Evolutionary conservation across 2,888 invertebrate genomes (phyloP), one percentile per base, ranked within the genome.

Genomic region (Carterocephalus palaemon): DNA sequence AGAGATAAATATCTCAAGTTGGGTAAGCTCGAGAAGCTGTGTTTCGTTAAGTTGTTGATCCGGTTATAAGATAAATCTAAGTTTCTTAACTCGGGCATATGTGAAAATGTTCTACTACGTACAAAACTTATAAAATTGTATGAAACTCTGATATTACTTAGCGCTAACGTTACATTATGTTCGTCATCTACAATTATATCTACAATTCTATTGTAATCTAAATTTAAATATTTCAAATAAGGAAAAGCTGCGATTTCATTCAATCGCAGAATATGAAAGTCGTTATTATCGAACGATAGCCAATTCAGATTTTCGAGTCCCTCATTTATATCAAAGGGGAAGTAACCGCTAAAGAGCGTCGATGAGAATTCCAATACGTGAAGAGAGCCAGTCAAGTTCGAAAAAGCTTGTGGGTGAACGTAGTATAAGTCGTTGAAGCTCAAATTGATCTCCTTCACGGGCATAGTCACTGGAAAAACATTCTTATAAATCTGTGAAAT

Each of bases 401-500:
- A 88, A 70, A 97, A 95, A 9, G 95, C 92, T 65, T 93, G 90
- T 15, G 92, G 90, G 67, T 95, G 93, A 56, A 97, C 90, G 64
- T 93, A 92, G 59, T 92, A 91, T 52, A 98, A 89, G 64, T 94
- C 93, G 77, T 98, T 98, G 78, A 97, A 96, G 69, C 96, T 96
- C 54, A 98, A 84, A 79, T 95, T 95, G 53, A 98, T 90, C 78
- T 97, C 96, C 64, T 93, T 93, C 56, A 98, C 89, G 56, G 93
- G 90, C 53, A 90, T 90, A 38, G 93, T 89, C 24, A 92, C 91
- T 47, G 90, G 88, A 73, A 96, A 94, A 54, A 93, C 90, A 62
- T 91, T 90, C 53, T 90, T 88, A 64, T 90, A 90, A 57, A 92
- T 84, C 71, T 89, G 91, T 20, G 93, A 92, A 55, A 96, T 91